phyloP scores from a whole-genome alignment of 2,888 invertebrate genomes.

The Petrolisthes cinctipes region DNA sequence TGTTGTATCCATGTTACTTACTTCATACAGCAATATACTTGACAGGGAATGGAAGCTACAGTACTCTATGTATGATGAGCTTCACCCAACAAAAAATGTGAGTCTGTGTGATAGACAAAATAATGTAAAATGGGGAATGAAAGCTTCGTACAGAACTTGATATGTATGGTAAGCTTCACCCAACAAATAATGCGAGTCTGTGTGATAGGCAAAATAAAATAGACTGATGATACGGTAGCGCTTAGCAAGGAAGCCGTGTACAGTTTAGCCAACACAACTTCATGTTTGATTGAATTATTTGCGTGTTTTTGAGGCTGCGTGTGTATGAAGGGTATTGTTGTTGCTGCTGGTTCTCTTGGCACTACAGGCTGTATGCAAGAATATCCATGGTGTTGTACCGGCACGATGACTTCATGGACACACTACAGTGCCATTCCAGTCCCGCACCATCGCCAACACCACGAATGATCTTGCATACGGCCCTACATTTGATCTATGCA shows the following conservation, averaged over 20 bases:
- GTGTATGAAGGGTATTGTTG: background rate
- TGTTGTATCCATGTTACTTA: too few relatives aligned
- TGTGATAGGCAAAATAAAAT: too few relatives aligned
- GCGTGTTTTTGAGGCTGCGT: background rate
- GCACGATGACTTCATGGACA: too few relatives aligned
- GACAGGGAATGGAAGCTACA: slow-evolving; percentile 8
- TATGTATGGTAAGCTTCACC: background rate
- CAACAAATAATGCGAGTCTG: too few relatives aligned
- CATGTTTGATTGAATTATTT: background rate
- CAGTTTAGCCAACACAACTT: background rate
- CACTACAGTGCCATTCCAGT: too few relatives aligned
- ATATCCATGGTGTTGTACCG: too few relatives aligned
- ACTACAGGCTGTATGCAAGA: background rate
- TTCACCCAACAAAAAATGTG: background rate
- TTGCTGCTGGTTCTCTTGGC: background rate
- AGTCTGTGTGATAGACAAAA: background rate
- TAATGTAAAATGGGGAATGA: background rate
- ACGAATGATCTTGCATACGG: too few relatives aligned
- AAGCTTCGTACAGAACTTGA: background rate
- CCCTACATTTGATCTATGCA: background rate
- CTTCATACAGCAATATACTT: slow-evolving; percentile 2
- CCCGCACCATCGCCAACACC: too few relatives aligned
- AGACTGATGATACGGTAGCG: too few relatives aligned
- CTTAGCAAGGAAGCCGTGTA: too few relatives aligned
- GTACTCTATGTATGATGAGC: background rate